A percentile compares a stretch with the other conserved stretches of the same genome.
Evolutionary conservation across 2,888 invertebrate genomes (phyloP).

Genomic region (Eupithecia pulchellata): DNA sequence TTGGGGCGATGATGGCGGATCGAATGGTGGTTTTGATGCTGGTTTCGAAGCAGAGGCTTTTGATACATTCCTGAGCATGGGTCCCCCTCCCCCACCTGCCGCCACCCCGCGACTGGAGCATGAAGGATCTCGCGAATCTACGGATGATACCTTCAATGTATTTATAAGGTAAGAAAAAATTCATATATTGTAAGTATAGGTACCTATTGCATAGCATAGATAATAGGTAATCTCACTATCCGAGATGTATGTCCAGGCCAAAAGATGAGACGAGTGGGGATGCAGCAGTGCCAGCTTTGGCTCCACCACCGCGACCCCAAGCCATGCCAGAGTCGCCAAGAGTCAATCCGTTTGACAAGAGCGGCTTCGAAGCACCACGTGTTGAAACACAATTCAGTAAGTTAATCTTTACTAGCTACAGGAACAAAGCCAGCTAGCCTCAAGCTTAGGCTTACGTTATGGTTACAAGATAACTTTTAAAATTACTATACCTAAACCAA

Average conservation of each 20-base stretch:
- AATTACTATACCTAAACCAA: too few species aligned
- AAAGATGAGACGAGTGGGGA: constrained; percentile 70
- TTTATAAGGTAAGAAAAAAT: constrained; percentile 88
- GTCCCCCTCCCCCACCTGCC: constrained; percentile 89
- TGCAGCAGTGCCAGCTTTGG: constrained; percentile 88
- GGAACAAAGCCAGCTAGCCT: neutral
- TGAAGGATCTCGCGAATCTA: constrained; percentile 90
- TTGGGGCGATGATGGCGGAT: constrained; percentile 71
- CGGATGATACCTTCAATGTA: constrained; percentile 92
- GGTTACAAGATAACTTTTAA: too few species aligned
- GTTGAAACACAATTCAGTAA: constrained; percentile 52
- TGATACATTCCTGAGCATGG: constrained; percentile 92
- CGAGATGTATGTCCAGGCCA: constrained; percentile 74
- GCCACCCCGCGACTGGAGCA: constrained; percentile 87
- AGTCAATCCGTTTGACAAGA: constrained; percentile 92
- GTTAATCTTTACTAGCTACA: neutral
- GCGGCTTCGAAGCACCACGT: constrained; percentile 72
- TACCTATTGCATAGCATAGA: neutral
- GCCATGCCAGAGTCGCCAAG: constrained; percentile 86
- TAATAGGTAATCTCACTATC: neutral
- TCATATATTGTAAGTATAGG: neutral
- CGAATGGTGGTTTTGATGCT: constrained; percentile 85
- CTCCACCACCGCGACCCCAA: constrained; percentile 88
- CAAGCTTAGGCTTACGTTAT: too few species aligned
- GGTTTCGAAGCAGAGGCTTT: constrained; percentile 91